phyloP scores from a whole-genome alignment of 2,797 vertebrate species.

The Heteromormyrus szaboi region DNA sequence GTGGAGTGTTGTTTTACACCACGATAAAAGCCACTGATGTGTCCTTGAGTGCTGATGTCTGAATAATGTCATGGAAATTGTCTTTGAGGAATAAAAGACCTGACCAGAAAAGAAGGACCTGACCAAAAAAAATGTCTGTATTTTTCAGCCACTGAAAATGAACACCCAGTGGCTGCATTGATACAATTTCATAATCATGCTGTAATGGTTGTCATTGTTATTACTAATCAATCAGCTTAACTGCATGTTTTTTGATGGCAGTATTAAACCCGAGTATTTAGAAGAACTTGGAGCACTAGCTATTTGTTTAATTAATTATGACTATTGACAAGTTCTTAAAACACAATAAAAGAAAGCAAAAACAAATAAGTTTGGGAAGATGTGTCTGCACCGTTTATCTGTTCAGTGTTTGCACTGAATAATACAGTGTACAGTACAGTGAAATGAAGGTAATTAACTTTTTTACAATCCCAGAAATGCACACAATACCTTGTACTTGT shows the following conservation, averaged over 20 bases:
- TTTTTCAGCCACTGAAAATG: background rate
- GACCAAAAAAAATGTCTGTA: background rate
- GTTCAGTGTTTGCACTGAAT: background rate
- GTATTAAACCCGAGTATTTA: background rate
- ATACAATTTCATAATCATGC: background rate
- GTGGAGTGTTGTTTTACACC: background rate
- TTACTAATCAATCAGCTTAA: background rate
- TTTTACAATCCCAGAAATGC: background rate
- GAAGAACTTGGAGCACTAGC: background rate
- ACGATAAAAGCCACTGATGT: background rate
- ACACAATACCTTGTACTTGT: background rate
- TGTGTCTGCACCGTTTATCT: background rate
- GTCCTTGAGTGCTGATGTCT: background rate
- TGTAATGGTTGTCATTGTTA: background rate
- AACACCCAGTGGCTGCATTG: background rate
- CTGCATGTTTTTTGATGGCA: background rate
- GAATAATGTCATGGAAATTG: background rate
- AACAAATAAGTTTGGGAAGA: background rate
- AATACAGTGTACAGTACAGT: background rate
- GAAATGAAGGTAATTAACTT: background rate
- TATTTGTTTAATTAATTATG: background rate
- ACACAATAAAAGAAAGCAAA: no score
- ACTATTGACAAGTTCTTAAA: no score
- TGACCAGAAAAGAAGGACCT: background rate
- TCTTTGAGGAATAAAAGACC: background rate